Percentiles rank a stretch among this genome's conserved stretches.
Evolutionary conservation across 2,888 invertebrate species (phyloP).

Genomic region (Bedellia somnulentella): DNA sequence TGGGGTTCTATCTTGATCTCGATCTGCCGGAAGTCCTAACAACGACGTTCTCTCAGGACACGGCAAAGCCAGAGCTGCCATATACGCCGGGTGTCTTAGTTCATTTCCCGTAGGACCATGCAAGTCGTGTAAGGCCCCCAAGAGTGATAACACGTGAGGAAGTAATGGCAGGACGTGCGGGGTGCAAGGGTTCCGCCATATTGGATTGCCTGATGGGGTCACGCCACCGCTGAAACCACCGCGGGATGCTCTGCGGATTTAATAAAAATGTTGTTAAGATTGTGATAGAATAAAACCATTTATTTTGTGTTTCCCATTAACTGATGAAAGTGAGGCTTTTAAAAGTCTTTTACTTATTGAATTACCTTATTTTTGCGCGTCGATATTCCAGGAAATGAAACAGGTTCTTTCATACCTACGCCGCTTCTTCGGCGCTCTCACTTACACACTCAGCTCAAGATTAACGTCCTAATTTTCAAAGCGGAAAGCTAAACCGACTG

Average conservation of each 20-base stretch:
- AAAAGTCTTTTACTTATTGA: too few species aligned
- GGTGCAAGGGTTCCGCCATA: conserved; percentile 85
- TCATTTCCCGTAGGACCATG: conserved; percentile 71
- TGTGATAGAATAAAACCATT: too few species aligned
- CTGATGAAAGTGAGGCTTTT: too few species aligned
- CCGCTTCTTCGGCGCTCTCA: too few species aligned
- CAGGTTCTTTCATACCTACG: too few species aligned
- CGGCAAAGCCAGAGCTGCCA: conserved; percentile 69
- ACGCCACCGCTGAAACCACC: conserved; percentile 83
- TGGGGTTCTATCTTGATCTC: conserved; percentile 44
- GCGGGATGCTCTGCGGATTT: conserved; percentile 69
- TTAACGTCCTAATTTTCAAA: too few species aligned
- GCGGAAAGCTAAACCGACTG: too few species aligned
- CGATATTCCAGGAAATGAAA: too few species aligned
- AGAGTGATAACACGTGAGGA: conserved; percentile 70
- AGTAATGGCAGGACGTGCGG: conserved; percentile 79
- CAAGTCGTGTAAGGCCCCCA: conserved; percentile 78
- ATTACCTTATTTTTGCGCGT: too few species aligned
- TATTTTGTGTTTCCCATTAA: too few species aligned
- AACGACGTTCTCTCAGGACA: conserved; percentile 78
- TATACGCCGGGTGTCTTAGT: conserved; percentile 67
- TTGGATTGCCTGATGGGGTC: conserved; percentile 74
- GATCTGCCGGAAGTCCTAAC: conserved; percentile 69
- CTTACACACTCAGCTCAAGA: too few species aligned
- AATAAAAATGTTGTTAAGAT: too few species aligned